phyloP scores from a whole-genome alignment of 1,140 invertebrate species.

The Papilio xuthus region DNA sequence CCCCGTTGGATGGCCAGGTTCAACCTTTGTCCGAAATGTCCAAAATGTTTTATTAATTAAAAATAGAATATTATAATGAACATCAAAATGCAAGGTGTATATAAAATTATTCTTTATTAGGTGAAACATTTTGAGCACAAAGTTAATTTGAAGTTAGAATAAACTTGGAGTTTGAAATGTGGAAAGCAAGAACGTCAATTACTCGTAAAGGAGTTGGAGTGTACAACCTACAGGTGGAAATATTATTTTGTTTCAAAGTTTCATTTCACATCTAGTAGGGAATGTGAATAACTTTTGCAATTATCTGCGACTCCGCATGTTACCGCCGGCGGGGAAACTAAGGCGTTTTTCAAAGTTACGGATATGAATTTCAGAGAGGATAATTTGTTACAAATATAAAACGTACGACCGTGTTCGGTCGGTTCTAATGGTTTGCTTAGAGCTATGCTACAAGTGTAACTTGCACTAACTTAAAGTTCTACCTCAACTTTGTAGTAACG shows the following conservation, averaged over 20 bases:
- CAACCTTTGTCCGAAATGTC: too few relatives aligned
- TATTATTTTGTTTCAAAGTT: constrained; percentile 36
- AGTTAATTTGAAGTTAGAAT: neutral
- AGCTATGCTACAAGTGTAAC: neutral
- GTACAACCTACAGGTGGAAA: constrained; percentile 33
- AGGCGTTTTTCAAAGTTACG: constrained; percentile 24
- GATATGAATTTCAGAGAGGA: constrained; percentile 22
- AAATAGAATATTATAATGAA: neutral
- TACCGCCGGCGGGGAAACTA: neutral
- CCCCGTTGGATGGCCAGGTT: too few relatives aligned
- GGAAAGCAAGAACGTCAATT: constrained; percentile 32
- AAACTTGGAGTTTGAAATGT: constrained; percentile 20
- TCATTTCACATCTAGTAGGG: constrained; percentile 15
- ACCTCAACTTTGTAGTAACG: neutral
- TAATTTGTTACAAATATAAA: constrained; percentile 19
- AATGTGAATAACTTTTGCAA: constrained; percentile 31
- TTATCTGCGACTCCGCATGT: constrained; percentile 34
- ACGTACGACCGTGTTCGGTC: neutral
- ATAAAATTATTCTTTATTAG: neutral
- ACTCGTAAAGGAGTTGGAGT: constrained; percentile 26
- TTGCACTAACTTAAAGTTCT: neutral
- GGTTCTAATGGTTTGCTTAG: constrained; percentile 2
- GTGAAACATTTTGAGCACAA: neutral
- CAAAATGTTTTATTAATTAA: too few relatives aligned
- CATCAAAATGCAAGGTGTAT: neutral